These are phyloP conservation scores for Ailuropoda melanoleuca DNA, from an alignment of 2,113 vertebrate genomes.

Conservation along the genomic window DNA sequence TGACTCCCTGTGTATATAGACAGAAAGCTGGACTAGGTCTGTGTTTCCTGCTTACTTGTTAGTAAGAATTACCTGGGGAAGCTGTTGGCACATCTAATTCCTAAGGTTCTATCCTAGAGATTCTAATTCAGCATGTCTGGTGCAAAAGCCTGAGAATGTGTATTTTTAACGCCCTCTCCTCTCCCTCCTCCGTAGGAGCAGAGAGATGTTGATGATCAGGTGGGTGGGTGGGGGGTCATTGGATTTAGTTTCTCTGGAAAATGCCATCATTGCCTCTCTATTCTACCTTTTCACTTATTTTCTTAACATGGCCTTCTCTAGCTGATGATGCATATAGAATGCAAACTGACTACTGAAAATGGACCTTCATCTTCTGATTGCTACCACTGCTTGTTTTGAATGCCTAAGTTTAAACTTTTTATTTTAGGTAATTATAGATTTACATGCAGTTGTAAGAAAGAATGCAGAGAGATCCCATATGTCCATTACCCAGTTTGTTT, in stretches of 20 bases:
- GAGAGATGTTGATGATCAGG: neutral
- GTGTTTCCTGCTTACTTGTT: conserved; percentile 22
- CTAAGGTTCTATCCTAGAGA: neutral
- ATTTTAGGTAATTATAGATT: neutral
- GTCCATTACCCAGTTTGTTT: neutral
- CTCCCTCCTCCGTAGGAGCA: neutral
- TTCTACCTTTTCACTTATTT: conserved; percentile 29
- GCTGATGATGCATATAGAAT: neutral
- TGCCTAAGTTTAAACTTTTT: neutral
- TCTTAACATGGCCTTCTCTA: conserved; percentile 10
- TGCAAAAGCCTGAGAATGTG: neutral
- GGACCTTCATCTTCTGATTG: neutral
- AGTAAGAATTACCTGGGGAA: neutral
- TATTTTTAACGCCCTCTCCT: neutral
- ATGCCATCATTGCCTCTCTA: neutral
- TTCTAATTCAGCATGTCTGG: neutral
- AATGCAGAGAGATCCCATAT: neutral
- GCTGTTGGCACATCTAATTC: neutral
- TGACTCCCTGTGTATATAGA: neutral
- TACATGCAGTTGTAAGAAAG: neutral
- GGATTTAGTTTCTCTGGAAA: conserved; percentile 4
- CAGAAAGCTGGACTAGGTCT: neutral
- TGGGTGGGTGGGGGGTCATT: neutral
- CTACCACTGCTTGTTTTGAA: neutral
- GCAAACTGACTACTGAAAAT: neutral